Conservation (phyloP, 2,113 vertebrate species). For the Ageneiosus marmoratus region DNA sequence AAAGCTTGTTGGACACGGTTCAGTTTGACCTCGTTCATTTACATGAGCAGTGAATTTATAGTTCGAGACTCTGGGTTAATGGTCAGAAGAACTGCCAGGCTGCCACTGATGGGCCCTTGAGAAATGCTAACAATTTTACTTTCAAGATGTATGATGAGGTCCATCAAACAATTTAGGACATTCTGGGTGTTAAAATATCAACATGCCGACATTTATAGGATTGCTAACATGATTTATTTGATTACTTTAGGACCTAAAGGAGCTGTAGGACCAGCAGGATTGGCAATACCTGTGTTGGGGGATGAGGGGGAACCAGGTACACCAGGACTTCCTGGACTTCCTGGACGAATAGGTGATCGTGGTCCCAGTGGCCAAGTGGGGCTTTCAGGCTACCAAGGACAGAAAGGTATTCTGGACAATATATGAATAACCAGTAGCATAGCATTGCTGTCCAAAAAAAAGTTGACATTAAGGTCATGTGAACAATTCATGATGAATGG, state of each 20-base stretch:
- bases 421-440: neutral
- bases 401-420: constrained; percentile 36
- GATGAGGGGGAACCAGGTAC: constrained; percentile 75
- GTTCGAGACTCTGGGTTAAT: neutral
- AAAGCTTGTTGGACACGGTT: neutral
- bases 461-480: too few relatives aligned
- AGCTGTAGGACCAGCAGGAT: constrained; percentile 55
- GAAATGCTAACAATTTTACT: neutral
- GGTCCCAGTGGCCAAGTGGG: constrained; percentile 73
- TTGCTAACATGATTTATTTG: too few relatives aligned
- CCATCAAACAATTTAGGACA: neutral
- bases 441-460: too few relatives aligned
- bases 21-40: too few relatives aligned
- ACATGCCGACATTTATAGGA: neutral
- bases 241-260: constrained; percentile 62
- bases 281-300: constrained; percentile 64
- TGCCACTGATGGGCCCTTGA: neutral
- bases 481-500: too few relatives aligned
- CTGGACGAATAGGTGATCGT: constrained; percentile 62
- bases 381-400: constrained; percentile 67
- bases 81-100: neutral
- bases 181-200: neutral
- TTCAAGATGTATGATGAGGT: neutral
- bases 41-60: neutral
- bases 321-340: constrained; percentile 23